Evolutionary conservation across 1,140 invertebrate genomes (phyloP).

Genomic region (Tribolium madens): DNA sequence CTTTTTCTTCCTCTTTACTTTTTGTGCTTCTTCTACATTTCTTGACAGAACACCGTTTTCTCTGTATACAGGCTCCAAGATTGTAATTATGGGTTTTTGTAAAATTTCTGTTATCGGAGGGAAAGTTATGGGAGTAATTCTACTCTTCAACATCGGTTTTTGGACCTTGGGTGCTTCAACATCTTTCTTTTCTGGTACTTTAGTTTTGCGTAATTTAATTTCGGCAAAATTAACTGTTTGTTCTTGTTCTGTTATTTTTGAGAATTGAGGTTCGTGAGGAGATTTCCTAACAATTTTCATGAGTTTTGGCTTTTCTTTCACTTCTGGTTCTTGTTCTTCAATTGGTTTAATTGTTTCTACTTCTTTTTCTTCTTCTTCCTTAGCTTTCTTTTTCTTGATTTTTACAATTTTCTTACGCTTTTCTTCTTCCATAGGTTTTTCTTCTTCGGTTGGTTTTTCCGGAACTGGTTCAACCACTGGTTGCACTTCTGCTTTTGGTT

Average conservation of each 20-base stretch:
- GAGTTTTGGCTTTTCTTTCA: slow-evolving; percentile 46
- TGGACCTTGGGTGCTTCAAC: slow-evolving; percentile 68
- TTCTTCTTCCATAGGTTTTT: slow-evolving; percentile 45
- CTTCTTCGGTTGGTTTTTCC: slow-evolving; percentile 2
- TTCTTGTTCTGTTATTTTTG: slow-evolving; percentile 52
- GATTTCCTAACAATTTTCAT: slow-evolving; percentile 42
- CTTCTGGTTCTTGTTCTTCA: slow-evolving; percentile 60
- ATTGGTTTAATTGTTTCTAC: slow-evolving; percentile 51
- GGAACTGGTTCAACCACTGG: slow-evolving; percentile 12
- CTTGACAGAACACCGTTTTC: slow-evolving; percentile 77
- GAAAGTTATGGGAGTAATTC: slow-evolving; percentile 73
- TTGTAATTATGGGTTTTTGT: slow-evolving; percentile 68
- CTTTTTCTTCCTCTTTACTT: slow-evolving; percentile 63
- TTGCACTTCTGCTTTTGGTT: slow-evolving; percentile 35
- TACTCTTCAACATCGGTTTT: slow-evolving; percentile 76
- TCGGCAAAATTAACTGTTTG: slow-evolving; percentile 61
- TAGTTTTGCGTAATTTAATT: slow-evolving; percentile 61
- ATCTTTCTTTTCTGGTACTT: slow-evolving; percentile 61
- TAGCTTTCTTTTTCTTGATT: slow-evolving; percentile 40
- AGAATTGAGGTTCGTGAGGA: slow-evolving; percentile 66
- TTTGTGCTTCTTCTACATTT: slow-evolving; percentile 78
- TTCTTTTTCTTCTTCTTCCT: slow-evolving; percentile 53
- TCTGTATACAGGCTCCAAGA: slow-evolving; percentile 69
- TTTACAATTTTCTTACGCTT: slow-evolving; percentile 19
- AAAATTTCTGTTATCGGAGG: slow-evolving; percentile 69